Evolutionary conservation across 2,797 vertebrate species (phyloP).

Genomic region (Echiichthys vipera): DNA sequence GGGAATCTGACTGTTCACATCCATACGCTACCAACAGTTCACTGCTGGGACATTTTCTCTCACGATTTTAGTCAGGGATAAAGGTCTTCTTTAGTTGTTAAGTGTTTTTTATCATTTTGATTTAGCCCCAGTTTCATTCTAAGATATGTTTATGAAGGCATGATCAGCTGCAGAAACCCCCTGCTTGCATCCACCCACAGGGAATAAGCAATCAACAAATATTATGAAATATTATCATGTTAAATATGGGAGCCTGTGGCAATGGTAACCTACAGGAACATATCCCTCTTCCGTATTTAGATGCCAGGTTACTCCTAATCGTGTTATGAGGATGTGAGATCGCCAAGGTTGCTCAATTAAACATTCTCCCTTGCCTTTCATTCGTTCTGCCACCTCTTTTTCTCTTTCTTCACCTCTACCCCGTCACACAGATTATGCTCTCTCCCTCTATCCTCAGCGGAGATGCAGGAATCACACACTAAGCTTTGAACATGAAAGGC

Average conservation of each 20-base stretch:
- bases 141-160: constrained; percentile 35
- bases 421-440: constrained; percentile 79
- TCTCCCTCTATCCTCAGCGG: constrained; percentile 69
- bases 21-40: not conserved
- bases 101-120: constrained; percentile 15
- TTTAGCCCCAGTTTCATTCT: constrained; percentile 27
- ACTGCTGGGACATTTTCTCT: constrained; percentile 13
- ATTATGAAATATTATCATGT: constrained; percentile 72
- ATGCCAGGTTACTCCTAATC: constrained; percentile 82
- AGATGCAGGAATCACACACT: constrained; percentile 73
- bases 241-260: constrained; percentile 67
- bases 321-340: constrained; percentile 75
- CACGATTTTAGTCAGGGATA: not conserved
- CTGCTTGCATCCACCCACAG: constrained; percentile 56
- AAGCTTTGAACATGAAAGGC: constrained; percentile 87
- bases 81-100: constrained; percentile 8
- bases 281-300: constrained; percentile 75
- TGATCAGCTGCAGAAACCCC: constrained; percentile 34
- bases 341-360: constrained; percentile 82
- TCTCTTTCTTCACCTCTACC: constrained; percentile 78
- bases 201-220: constrained; percentile 67
- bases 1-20: constrained; percentile 21
- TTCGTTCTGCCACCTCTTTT: constrained; percentile 78
- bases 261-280: constrained; percentile 66
- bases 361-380: constrained; percentile 76